Base-by-base conservation (phyloP, 2,888 invertebrate genomes). In the Acanthopleura granulata region DNA sequence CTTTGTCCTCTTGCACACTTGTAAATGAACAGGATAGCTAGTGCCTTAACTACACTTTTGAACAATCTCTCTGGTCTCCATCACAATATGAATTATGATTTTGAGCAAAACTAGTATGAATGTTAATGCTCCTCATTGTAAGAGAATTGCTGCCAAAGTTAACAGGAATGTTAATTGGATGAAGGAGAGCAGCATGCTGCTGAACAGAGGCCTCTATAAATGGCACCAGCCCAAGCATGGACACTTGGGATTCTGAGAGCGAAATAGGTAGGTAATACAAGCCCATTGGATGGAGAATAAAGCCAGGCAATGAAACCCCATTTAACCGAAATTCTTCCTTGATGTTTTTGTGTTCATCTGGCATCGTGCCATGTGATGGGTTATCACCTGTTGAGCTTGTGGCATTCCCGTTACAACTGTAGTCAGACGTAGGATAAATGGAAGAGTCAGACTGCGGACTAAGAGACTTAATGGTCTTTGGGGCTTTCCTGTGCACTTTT, bases 281-380 rank as follows among this genome's bases (percentile, higher is more conserved):
- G 62, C 97, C 97, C 80, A 94, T 94, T n/a, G 96, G 93, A 90
- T 97, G 96, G 57, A 97, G 92, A 3, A 96, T 97, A 90, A 97
- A 97, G 61, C 97, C 95, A 0, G 97, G 97, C 72, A 97, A 27
- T 6, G 74, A 29, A 79, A 76, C 70, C 78, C 62, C 3, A 78
- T 76, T 15, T 62, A 22, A 29, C 50, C 62, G 14, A 61, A 29
- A 51, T 62, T 25, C 14, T 25, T 27, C 27, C 49, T 50, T 18
- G 76, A 70, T 70, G 78, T 80, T 51, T 74, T 76, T 70, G 75
- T 50, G 57, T 70, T 73, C 62, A 30, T 73, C 18, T 78, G 76
- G 25, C 62, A 71, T 22, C 30, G 66, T 49, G 62, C 62, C 49
- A 74, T 72, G 40, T 27, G 51, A 27, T n/a, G 57, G 25, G 50